Evolutionary conservation across 2,113 vertebrate species (phyloP).

Genomic region (Centropus unirufus): DNA sequence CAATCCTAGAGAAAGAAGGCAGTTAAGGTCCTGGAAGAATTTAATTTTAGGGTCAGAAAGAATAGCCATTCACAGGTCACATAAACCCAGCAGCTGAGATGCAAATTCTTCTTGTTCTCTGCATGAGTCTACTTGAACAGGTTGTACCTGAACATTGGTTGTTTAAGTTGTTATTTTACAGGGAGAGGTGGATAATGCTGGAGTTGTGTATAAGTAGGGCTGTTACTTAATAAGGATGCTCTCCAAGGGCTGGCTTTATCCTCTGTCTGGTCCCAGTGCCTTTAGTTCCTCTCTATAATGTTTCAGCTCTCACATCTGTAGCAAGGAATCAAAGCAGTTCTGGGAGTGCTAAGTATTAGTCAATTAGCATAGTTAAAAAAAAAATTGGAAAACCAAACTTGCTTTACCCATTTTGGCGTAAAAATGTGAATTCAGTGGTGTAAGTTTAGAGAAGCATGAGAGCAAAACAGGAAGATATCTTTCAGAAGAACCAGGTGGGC

Average conservation of each 20-base stretch:
- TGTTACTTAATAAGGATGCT: background rate
- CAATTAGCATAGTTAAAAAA: background rate
- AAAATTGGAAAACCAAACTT: background rate
- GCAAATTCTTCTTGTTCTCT: background rate
- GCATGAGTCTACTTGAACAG: accelerated
- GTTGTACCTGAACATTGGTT: background rate
- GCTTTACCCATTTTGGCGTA: background rate
- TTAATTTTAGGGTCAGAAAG: background rate
- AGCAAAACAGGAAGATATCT: background rate
- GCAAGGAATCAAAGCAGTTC: background rate
- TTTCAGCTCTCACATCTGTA: background rate
- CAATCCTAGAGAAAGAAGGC: background rate
- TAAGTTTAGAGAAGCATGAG: background rate
- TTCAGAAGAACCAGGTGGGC: background rate
- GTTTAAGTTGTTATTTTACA: background rate
- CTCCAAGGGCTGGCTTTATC: background rate
- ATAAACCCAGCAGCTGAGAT: background rate
- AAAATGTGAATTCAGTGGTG: background rate
- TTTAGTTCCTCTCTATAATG: accelerated
- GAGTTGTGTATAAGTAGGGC: background rate
- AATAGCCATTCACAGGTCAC: background rate
- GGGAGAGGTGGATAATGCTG: background rate
- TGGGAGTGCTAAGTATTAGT: background rate
- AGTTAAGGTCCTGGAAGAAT: background rate
- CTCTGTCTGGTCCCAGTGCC: accelerated